Conservation (phyloP, 2,888 invertebrate species). For the Alloplasta piceator region DNA sequence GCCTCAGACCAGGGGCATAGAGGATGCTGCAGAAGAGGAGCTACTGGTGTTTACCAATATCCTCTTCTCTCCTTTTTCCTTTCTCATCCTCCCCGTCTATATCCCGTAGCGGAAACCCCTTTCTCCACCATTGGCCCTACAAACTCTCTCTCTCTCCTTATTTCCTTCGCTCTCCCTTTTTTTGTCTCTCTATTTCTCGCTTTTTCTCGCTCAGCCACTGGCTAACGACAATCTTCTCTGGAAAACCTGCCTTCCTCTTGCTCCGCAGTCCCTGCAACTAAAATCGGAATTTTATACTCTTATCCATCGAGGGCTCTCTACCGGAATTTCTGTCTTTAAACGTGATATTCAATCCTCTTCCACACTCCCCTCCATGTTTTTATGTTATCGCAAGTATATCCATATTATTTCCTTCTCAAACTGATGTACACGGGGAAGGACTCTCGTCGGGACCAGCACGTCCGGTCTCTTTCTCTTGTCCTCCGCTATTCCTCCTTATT, state of each 20-base stretch:
- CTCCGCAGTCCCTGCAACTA: slow-evolving; percentile 12
- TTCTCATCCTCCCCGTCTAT: slow-evolving; percentile 44
- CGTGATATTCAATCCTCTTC: not conserved
- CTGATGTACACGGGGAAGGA: not conserved
- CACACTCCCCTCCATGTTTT: slow-evolving; percentile 13
- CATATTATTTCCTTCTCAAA: slow-evolving; percentile 24
- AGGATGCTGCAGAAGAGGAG: slow-evolving; percentile 66
- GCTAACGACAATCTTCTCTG: slow-evolving; percentile 74
- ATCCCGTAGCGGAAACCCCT: slow-evolving; percentile 54
- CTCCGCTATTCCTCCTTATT: slow-evolving; percentile 28
- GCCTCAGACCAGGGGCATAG: slow-evolving; percentile 68
- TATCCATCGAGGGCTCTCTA: slow-evolving; percentile 73
- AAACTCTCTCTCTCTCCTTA: slow-evolving; percentile 39
- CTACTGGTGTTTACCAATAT: slow-evolving; percentile 80
- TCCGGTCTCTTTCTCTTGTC: not conserved
- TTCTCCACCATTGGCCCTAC: slow-evolving; percentile 47
- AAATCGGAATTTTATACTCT: slow-evolving; percentile 68
- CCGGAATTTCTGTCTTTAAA: slow-evolving; percentile 63
- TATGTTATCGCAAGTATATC: slow-evolving; percentile 17
- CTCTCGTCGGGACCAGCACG: slow-evolving; percentile 13
- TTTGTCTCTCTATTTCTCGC: no score
- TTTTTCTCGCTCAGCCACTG: not conserved
- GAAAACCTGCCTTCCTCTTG: slow-evolving; percentile 39
- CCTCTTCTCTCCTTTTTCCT: slow-evolving; percentile 67
- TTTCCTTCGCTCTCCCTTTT: slow-evolving; percentile 30